phyloP scores from a whole-genome alignment of 2,888 invertebrate genomes.

The Phytoseiulus persimilis region DNA sequence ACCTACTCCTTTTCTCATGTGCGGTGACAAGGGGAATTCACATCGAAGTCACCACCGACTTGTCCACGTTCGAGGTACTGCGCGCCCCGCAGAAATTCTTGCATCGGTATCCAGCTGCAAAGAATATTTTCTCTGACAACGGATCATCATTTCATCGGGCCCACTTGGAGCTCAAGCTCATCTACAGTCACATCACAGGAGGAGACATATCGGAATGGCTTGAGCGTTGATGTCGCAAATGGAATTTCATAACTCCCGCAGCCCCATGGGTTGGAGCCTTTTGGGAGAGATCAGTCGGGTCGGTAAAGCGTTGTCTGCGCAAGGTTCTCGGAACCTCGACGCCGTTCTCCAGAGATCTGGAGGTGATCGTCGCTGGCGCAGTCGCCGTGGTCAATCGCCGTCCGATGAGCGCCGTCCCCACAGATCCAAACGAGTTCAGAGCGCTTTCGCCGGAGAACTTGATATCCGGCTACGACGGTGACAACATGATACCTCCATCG shows the following conservation, averaged over 20 bases:
- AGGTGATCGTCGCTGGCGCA: neutral
- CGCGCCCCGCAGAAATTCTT: neutral
- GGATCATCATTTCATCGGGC: neutral
- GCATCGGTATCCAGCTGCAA: neutral
- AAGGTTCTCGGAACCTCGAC: neutral
- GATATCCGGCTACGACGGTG: neutral
- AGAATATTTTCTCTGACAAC: neutral
- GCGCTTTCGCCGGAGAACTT: neutral
- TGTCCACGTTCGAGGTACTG: neutral
- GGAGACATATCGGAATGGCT: neutral
- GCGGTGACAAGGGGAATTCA: neutral
- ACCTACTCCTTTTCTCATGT: neutral
- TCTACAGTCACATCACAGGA: neutral
- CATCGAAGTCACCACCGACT: neutral
- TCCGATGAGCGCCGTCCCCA: neutral
- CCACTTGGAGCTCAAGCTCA: neutral
- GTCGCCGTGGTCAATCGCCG: neutral
- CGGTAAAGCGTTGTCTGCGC: neutral
- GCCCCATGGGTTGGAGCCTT: neutral
- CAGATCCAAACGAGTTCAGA: neutral
- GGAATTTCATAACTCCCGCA: neutral
- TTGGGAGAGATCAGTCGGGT: neutral
- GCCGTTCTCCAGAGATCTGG: neutral
- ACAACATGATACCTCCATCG: neutral
- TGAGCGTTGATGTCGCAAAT: neutral